These are phyloP conservation scores for Gonioctena quinquepunctata DNA, from an alignment of 1,140 invertebrate genomes.

Conservation along the genomic window DNA sequence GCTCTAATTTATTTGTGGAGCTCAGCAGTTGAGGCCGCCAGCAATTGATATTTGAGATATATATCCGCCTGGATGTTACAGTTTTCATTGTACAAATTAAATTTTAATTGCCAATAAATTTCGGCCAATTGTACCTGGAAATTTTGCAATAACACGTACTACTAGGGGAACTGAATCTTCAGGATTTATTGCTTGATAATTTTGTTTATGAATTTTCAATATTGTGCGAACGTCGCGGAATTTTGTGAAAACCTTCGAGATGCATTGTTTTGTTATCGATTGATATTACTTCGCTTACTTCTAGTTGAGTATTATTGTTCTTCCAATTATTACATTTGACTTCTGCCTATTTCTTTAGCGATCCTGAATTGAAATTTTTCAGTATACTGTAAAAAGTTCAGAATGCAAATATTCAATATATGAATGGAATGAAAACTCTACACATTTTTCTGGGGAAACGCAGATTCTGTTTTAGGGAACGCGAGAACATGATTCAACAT, in stretches of 20 bases:
- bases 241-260: background rate
- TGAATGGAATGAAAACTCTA: too few relatives aligned
- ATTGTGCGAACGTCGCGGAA: background rate
- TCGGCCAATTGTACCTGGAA: slow-evolving; percentile 34
- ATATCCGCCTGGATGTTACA: slow-evolving; percentile 22
- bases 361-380: background rate
- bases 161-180: slow-evolving; percentile 27
- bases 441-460: too few relatives aligned
- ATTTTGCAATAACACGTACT: slow-evolving; percentile 32
- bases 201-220: background rate
- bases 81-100: slow-evolving; percentile 33
- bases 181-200: slow-evolving; percentile 34
- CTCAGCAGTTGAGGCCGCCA: slow-evolving; percentile 1
- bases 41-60: slow-evolving; percentile 24
- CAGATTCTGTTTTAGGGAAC: too few relatives aligned
- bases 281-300: background rate
- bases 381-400: background rate
- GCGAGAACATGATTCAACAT: too few relatives aligned
- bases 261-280: background rate
- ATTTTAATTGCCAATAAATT: slow-evolving; percentile 36
- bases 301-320: background rate
- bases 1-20: background rate
- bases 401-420: background rate
- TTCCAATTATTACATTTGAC: background rate
- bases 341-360: background rate